Evolutionary conservation across 2,113 vertebrate species (phyloP).

Genomic region (Manacus vitellinus): DNA sequence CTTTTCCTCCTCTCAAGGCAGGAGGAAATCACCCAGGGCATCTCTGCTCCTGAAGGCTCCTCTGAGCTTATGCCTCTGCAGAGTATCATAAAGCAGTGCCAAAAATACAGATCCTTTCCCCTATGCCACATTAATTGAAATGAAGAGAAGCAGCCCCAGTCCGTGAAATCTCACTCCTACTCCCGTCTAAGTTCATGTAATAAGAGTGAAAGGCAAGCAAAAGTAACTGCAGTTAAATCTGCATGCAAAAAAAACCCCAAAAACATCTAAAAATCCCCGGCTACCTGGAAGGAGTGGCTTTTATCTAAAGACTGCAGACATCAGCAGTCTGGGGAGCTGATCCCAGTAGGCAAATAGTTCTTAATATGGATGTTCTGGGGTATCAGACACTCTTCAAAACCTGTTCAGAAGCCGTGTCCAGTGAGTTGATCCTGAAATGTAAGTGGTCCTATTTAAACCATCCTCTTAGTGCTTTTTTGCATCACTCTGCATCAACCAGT

Average conservation of each 20-base stretch:
- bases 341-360: background rate
- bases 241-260: background rate
- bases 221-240: background rate
- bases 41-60: background rate
- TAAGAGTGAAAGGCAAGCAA: background rate
- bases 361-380: background rate
- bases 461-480: background rate
- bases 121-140: background rate
- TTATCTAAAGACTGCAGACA: slow-evolving; percentile 1
- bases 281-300: background rate
- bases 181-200: background rate
- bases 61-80: background rate
- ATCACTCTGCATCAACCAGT: background rate
- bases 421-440: background rate
- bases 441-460: background rate
- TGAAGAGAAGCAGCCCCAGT: background rate
- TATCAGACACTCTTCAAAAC: background rate
- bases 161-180: background rate
- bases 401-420: background rate
- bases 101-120: background rate
- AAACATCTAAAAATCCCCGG: background rate
- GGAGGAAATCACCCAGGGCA: background rate
- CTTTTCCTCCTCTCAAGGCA: background rate
- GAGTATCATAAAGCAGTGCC: background rate
- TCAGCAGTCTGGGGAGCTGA: background rate